Conservation (phyloP, 2,888 invertebrate genomes). For the Oxytorus armatus region DNA sequence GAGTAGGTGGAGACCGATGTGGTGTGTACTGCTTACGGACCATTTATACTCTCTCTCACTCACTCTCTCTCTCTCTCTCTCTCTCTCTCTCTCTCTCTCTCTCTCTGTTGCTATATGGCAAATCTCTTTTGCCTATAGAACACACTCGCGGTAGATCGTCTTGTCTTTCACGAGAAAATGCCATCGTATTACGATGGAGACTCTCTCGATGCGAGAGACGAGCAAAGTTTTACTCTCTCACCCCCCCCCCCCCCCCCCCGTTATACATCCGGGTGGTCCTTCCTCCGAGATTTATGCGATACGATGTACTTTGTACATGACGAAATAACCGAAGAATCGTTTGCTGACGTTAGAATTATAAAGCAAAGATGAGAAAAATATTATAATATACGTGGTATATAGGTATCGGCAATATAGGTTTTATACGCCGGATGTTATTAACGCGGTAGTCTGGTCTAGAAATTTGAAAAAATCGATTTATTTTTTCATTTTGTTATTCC, state of each 20-base stretch:
- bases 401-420: conserved; percentile 1
- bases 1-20: conserved; percentile 67
- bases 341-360: conserved; percentile 34
- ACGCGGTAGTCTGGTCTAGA: too few relatives aligned
- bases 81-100: conserved; percentile 19
- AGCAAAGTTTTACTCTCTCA: conserved; percentile 54
- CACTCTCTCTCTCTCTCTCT: conserved; percentile 17
- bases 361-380: conserved; percentile 8
- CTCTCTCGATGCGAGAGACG: conserved; percentile 63
- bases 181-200: conserved; percentile 70
- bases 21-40: conserved; percentile 56
- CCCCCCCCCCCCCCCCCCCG: conserved; percentile 29
- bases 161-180: conserved; percentile 64
- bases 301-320: conserved; percentile 69
- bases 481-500: too few relatives aligned
- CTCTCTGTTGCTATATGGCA: conserved; percentile 29
- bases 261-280: conserved; percentile 77
- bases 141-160: conserved; percentile 57
- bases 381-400: background rate
- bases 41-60: conserved; percentile 9
- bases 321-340: conserved; percentile 47
- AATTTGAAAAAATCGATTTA: too few relatives aligned
- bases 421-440: too few relatives aligned
- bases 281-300: conserved; percentile 74
- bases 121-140: conserved; percentile 49